Percentiles rank a stretch among this genome's conserved stretches.
These are phyloP conservation scores for Adelphocoris suturalis DNA, from an alignment of 2,888 invertebrate species.

Conservation along the genomic window DNA sequence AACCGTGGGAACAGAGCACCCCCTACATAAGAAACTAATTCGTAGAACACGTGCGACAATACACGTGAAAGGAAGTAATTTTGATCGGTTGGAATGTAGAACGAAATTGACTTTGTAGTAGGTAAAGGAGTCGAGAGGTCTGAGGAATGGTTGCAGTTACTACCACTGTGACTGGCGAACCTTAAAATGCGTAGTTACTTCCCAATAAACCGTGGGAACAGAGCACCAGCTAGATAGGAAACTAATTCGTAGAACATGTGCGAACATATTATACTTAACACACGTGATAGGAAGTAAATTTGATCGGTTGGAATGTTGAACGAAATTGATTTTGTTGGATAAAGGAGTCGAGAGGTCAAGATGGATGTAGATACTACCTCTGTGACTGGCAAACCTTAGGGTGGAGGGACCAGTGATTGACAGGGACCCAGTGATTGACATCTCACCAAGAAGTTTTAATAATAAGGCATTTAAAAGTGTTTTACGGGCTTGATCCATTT, in stretches of 20 bases:
- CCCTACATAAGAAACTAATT: neutral
- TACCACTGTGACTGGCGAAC: too few relatives aligned
- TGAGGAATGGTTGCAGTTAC: neutral
- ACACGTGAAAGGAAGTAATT: constrained; percentile 31
- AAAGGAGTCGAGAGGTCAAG: neutral
- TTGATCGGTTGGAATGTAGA: neutral
- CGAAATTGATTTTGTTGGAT: neutral
- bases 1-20: neutral
- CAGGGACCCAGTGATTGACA: too few relatives aligned
- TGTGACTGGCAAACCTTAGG: too few relatives aligned
- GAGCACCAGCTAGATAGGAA: neutral
- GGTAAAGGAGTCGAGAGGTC: neutral
- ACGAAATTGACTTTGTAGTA: neutral
- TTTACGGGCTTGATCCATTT: too few relatives aligned
- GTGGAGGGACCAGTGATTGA: too few relatives aligned
- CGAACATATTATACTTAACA: neutral
- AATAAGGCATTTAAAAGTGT: too few relatives aligned
- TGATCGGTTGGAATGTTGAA: neutral
- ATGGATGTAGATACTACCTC: too few relatives aligned
- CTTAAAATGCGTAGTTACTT: too few relatives aligned
- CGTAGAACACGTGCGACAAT: neutral
- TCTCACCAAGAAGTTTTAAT: too few relatives aligned
- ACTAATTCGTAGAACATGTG: neutral
- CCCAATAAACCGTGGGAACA: neutral
- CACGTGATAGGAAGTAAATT: constrained; percentile 26